phyloP scores from a whole-genome alignment of 2,888 invertebrate genomes.

The Mactromeris polynyma region DNA sequence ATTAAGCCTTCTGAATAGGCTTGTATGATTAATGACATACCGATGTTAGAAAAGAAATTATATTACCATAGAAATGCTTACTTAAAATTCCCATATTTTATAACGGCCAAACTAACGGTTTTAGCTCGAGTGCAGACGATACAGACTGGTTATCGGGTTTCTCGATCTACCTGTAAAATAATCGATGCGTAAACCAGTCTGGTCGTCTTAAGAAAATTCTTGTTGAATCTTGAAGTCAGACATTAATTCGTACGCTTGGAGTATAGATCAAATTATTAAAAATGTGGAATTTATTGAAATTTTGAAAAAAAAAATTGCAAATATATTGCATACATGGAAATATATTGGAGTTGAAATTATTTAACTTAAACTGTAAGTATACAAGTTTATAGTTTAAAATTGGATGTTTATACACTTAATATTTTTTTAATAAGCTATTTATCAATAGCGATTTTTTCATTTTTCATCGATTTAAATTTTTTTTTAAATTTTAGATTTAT shows the following conservation, averaged over 20 bases:
- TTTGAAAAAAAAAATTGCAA: neutral
- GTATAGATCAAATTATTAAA: slow-evolving; percentile 18
- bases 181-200: slow-evolving; percentile 38
- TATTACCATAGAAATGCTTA: slow-evolving; percentile 39
- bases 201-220: slow-evolving; percentile 7
- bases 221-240: neutral
- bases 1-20: neutral
- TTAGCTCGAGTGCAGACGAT: slow-evolving; percentile 12
- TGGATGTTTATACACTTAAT: no score
- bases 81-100: slow-evolving; percentile 16
- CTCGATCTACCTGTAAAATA: slow-evolving; percentile 38
- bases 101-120: slow-evolving; percentile 39
- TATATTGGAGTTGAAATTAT: neutral
- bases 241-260: neutral
- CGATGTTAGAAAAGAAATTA: slow-evolving; percentile 33
- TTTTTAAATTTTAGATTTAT: no score
- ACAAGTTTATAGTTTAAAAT: no score
- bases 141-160: slow-evolving; percentile 55
- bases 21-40: slow-evolving; percentile 37
- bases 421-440: no score
- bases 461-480: no score
- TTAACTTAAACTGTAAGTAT: no score
- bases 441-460: no score
- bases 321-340: neutral
- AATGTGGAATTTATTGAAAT: slow-evolving; percentile 18